A percentile compares a stretch with the other conserved stretches of the same genome.
Conservation (phyloP, 2,888 invertebrate species). For the Lymantria dispar region DNA sequence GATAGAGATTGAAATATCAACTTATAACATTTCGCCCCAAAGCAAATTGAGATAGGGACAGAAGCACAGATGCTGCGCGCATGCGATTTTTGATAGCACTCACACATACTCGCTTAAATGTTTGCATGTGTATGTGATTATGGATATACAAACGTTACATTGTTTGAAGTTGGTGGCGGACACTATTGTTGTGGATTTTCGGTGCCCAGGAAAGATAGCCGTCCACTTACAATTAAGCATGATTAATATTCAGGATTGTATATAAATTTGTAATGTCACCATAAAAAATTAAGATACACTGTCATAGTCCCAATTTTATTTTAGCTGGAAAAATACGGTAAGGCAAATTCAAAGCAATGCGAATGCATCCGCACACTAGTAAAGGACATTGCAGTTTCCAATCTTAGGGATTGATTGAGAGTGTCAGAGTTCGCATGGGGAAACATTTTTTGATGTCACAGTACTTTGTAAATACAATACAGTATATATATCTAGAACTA, state of each 20-base stretch:
- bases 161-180: slow-evolving; percentile 63
- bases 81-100: slow-evolving; percentile 59
- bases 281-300: neutral
- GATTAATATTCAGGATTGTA: slow-evolving; percentile 47
- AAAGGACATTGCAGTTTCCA: too few species aligned
- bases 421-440: too few species aligned
- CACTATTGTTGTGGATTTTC: slow-evolving; percentile 69
- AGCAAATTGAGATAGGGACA: slow-evolving; percentile 55
- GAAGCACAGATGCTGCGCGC: slow-evolving; percentile 79
- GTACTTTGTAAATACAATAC: too few species aligned
- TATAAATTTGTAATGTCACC: slow-evolving; percentile 20
- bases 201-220: slow-evolving; percentile 48
- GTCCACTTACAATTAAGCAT: slow-evolving; percentile 47
- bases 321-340: too few species aligned
- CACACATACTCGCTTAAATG: slow-evolving; percentile 36
- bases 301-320: neutral
- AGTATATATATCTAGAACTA: too few species aligned
- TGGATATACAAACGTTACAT: slow-evolving; percentile 50
- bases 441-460: too few species aligned
- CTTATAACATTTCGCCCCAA: slow-evolving; percentile 31
- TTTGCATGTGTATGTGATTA: slow-evolving; percentile 39
- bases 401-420: too few species aligned
- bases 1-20: slow-evolving; percentile 16
- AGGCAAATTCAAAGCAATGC: too few species aligned
- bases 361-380: too few species aligned